A percentile compares a stretch with the other conserved stretches of the same genome.
phyloP scores from a whole-genome alignment of 2,113 vertebrate genomes.

The Semicossyphus pulcher region DNA sequence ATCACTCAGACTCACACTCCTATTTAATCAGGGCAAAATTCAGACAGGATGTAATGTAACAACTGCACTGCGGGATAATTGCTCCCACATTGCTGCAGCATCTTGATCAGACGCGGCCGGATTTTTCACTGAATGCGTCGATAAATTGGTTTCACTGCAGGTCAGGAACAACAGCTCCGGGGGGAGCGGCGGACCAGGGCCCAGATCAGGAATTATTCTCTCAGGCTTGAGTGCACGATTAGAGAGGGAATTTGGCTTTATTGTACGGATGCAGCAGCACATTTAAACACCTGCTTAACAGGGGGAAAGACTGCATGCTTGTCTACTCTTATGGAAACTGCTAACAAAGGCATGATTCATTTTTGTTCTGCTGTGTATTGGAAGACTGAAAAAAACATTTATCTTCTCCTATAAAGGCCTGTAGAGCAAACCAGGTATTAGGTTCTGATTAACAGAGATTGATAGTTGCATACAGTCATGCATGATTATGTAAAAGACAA shows the following conservation, averaged over 20 bases:
- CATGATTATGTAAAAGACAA: constrained; percentile 3
- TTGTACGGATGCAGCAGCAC: neutral
- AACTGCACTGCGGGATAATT: constrained; percentile 31
- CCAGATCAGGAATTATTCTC: constrained; percentile 26
- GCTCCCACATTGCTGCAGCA: constrained; percentile 47
- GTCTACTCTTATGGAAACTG: constrained; percentile 1
- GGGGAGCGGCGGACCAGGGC: constrained; percentile 4
- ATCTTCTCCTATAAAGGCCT: too few species aligned
- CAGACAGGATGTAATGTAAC: too few species aligned
- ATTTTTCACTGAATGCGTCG: constrained; percentile 40
- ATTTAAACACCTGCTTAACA: constrained; percentile 7
- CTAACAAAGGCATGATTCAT: neutral
- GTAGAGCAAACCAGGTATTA: constrained; percentile 24
- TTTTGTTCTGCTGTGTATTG: neutral
- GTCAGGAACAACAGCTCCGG: constrained; percentile 47
- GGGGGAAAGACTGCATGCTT: neutral
- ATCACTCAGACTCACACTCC: constrained; percentile 1
- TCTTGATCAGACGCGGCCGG: constrained; percentile 25
- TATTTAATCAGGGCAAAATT: constrained; percentile 7
- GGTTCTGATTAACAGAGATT: constrained; percentile 25
- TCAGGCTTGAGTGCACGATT: constrained; percentile 25
- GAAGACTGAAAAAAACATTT: too few species aligned
- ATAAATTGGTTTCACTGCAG: constrained; percentile 29
- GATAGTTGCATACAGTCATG: constrained; percentile 12
- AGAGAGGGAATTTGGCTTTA: constrained; percentile 11